Percentiles rank a stretch among this genome's conserved stretches.
These are phyloP conservation scores for Papilio aristodemus DNA, from an alignment of 1,140 invertebrate genomes.

Conservation along the genomic window DNA sequence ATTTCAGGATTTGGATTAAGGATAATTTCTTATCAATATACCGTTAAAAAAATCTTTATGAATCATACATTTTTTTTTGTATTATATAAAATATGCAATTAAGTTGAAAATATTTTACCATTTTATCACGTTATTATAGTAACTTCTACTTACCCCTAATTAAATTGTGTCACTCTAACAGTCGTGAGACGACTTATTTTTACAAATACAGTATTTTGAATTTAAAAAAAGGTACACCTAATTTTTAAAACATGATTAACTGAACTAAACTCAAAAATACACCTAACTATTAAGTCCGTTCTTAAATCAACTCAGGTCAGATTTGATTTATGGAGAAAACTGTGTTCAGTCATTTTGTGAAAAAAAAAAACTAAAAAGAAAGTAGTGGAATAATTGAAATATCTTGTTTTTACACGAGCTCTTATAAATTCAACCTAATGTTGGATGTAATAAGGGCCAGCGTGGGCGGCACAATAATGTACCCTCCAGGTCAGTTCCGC, in stretches of 20 bases:
- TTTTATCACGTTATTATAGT: too few relatives aligned
- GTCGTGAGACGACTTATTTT: too few relatives aligned
- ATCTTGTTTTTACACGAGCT: too few relatives aligned
- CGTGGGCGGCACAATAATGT: slow-evolving; percentile 7
- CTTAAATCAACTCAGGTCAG: neutral
- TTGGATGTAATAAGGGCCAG: neutral
- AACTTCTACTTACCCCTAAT: neutral
- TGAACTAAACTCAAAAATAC: too few relatives aligned
- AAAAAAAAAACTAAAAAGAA: slow-evolving; percentile 4
- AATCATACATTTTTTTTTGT: too few relatives aligned
- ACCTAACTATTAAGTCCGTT: too few relatives aligned
- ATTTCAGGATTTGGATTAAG: neutral
- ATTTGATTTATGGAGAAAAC: too few relatives aligned
- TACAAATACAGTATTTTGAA: too few relatives aligned
- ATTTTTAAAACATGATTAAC: too few relatives aligned
- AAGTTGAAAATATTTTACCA: neutral
- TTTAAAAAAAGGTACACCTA: too few relatives aligned
- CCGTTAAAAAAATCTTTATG: neutral
- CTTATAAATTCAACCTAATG: neutral
- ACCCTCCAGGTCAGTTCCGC: neutral
- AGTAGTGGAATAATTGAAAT: slow-evolving; percentile 1
- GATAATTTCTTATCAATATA: neutral
- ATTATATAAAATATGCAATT: neutral
- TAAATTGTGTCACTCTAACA: too few relatives aligned
- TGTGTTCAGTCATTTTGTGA: too few relatives aligned